Evolutionary conservation across 2,113 vertebrate species (phyloP).

Genomic region (Eudorcas thomsonii): DNA sequence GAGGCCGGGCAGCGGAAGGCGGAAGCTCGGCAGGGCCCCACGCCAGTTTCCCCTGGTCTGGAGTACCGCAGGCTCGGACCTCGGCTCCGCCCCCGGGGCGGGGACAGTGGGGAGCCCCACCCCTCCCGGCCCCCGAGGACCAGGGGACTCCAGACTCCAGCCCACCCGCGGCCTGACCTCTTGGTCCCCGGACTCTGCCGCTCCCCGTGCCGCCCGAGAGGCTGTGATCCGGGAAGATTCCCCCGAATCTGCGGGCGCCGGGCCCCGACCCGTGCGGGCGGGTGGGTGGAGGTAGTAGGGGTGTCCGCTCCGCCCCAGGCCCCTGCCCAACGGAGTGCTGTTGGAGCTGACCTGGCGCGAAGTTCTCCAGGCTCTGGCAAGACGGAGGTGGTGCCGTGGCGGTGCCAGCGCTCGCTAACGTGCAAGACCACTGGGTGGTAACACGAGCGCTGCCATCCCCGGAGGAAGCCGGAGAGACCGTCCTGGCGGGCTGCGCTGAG

Average conservation of each 20-base stretch:
- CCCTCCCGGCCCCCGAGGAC: fast-evolving
- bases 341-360: fast-evolving
- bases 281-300: not conserved
- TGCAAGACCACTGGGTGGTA: not conserved
- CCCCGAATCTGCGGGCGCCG: fast-evolving
- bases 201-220: not conserved
- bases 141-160: fast-evolving
- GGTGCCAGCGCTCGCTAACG: not conserved
- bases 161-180: fast-evolving
- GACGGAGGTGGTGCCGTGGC: not conserved
- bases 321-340: not conserved
- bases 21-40: not conserved
- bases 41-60: not conserved
- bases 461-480: not conserved
- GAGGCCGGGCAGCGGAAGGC: not conserved
- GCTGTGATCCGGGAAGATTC: not conserved
- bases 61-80: fast-evolving
- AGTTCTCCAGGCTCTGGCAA: not conserved
- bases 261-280: too few relatives aligned
- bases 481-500: not conserved
- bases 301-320: not conserved
- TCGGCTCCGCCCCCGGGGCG: constrained; percentile 47
- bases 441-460: not conserved
- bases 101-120: not conserved
- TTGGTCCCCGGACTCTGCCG: fast-evolving